Base-by-base conservation (phyloP, 2,888 invertebrate genomes). In the Rhogogaster chlorosoma region DNA sequence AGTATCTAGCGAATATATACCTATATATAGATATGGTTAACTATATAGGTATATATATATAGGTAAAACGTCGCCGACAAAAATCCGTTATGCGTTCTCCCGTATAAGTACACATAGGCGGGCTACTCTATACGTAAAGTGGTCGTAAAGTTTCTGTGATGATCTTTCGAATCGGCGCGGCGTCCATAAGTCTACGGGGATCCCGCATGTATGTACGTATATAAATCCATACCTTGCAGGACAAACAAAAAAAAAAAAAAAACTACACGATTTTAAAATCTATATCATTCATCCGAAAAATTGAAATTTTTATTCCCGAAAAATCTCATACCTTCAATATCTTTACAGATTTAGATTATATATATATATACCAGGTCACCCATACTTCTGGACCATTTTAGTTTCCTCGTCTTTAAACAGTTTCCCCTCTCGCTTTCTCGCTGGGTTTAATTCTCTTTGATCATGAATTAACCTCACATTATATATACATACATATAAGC, bases 81-180 rank as follows among this genome's bases (percentile, higher is more conserved):
- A 61, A 61, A 61, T 26, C 61, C 61, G 26, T 61, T n/a, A 61
- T 61, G 26, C 61, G 61, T 26, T 61, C 9, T 26, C 1, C 26
- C 61, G 26, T 61, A 26, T 12, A n/a, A n/a, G n/a, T n/a, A n/a
- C n/a, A n/a, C n/a, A n/a, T n/a, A n/a, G n/a, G n/a, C n/a, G n/a
- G n/a, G n/a, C n/a, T n/a, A n/a, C 36, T 36, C 45, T 45, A 45
- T 45, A 45, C 45, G 3, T 4, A 45, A n/a, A n/a, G n/a, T n/a
- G 12, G 61, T 61, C 61, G 26, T 61, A 61, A 61, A 61, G 12
- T 61, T 61, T 61, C 10, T 4, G 22, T 61, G 26, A 61, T 61
- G 26, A 61, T 61, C 61, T 61, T 61, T 61, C 61, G 22, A 61
- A 61, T 61, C n/a, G n/a, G n/a, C n/a, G 49, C 57, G 61, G 61